phyloP scores from a whole-genome alignment of 2,888 invertebrate species.

The Boloria selene region DNA sequence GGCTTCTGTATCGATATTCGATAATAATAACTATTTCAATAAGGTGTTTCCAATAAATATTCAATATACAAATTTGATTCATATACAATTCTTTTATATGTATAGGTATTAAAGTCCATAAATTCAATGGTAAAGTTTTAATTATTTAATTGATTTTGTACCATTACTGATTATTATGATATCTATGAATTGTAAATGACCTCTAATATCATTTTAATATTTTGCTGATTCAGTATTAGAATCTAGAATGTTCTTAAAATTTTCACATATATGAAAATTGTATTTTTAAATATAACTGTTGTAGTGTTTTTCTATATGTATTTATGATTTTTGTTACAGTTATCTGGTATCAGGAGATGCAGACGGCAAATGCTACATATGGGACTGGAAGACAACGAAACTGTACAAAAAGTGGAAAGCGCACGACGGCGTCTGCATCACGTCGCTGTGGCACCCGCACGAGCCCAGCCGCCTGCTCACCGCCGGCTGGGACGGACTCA shows the following conservation, averaged over 20 bases:
- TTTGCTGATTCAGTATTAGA: neutral
- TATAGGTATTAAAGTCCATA: too few relatives aligned
- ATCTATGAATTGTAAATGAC: neutral
- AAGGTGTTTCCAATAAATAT: too few relatives aligned
- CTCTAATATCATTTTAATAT: neutral
- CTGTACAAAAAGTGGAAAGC: constrained; percentile 99
- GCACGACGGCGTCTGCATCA: constrained; percentile 98
- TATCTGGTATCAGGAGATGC: constrained; percentile 99
- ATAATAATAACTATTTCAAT: too few relatives aligned
- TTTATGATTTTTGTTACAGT: constrained; percentile 79
- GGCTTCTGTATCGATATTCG: too few relatives aligned
- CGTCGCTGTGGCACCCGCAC: constrained; percentile 98
- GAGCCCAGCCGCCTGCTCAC: constrained; percentile 98
- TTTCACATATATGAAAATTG: neutral
- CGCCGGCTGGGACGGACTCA: constrained; percentile 99
- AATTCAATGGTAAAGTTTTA: too few relatives aligned
- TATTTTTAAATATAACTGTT: too few relatives aligned
- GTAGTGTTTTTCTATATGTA: neutral
- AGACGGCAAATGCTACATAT: constrained; percentile 98
- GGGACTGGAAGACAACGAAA: constrained; percentile 99
- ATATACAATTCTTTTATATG: too few relatives aligned
- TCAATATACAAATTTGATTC: too few relatives aligned
- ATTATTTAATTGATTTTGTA: too few relatives aligned
- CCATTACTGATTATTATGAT: too few relatives aligned
- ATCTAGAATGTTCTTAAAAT: constrained; percentile 1